These are phyloP conservation scores for Dendroctonus ponderosae DNA, from an alignment of 1,140 invertebrate genomes.

Conservation along the genomic window DNA sequence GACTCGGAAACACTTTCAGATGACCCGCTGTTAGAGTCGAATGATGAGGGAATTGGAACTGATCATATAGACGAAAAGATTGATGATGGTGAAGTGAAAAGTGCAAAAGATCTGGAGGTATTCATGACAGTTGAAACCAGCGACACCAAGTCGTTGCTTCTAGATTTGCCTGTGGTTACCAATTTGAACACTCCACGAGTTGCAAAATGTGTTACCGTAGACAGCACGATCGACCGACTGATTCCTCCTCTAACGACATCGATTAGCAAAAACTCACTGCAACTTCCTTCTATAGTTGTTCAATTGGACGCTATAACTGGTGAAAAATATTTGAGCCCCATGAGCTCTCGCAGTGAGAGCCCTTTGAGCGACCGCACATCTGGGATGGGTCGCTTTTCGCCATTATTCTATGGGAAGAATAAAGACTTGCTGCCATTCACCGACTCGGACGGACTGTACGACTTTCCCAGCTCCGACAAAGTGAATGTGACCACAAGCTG, in stretches of 20 bases:
- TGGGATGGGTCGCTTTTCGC: slow-evolving; percentile 63
- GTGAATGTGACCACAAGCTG: slow-evolving; percentile 43
- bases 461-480: slow-evolving; percentile 72
- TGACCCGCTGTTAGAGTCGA: slow-evolving; percentile 65
- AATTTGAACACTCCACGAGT: slow-evolving; percentile 38
- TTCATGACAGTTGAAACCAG: slow-evolving; percentile 54
- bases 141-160: slow-evolving; percentile 44
- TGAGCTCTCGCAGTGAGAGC: slow-evolving; percentile 74
- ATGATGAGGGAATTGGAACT: slow-evolving; percentile 69
- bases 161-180: slow-evolving; percentile 49
- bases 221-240: slow-evolving; percentile 50
- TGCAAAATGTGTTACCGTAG: slow-evolving; percentile 38
- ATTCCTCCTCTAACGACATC: slow-evolving; percentile 33
- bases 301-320: slow-evolving; percentile 52
- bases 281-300: slow-evolving; percentile 63
- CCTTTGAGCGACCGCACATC: slow-evolving; percentile 67
- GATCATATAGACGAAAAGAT: slow-evolving; percentile 65
- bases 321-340: slow-evolving; percentile 65
- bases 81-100: slow-evolving; percentile 61
- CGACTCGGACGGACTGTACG: slow-evolving; percentile 74
- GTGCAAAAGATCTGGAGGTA: slow-evolving; percentile 65
- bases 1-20: slow-evolving; percentile 69
- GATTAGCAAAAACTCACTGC: slow-evolving; percentile 49
- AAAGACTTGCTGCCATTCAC: slow-evolving; percentile 64
- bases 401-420: slow-evolving; percentile 66